These are phyloP conservation scores for Diadophis punctatus DNA, from an alignment of 2,113 vertebrate species.

Conservation along the genomic window DNA sequence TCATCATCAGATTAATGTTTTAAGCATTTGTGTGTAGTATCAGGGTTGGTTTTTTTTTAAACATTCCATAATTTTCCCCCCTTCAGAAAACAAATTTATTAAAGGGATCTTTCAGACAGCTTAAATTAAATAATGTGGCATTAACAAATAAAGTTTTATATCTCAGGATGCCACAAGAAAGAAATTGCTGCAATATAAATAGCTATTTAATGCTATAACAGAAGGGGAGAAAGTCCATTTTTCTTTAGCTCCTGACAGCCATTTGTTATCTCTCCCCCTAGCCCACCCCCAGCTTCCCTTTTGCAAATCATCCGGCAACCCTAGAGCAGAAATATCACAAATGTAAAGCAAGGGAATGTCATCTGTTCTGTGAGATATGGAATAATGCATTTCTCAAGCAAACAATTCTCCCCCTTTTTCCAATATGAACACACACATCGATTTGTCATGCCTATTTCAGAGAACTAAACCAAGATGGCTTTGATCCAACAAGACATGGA, in stretches of 20 bases:
- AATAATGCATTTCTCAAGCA: constrained; percentile 48
- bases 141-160: constrained; percentile 55
- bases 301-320: constrained; percentile 46
- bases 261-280: constrained; percentile 54
- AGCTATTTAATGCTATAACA: constrained; percentile 52
- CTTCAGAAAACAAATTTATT: constrained; percentile 60
- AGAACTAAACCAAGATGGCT: background rate
- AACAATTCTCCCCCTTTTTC: constrained; percentile 8
- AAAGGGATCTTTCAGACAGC: constrained; percentile 47
- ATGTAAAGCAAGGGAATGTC: constrained; percentile 55
- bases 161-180: constrained; percentile 21
- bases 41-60: background rate
- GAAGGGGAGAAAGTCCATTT: constrained; percentile 40
- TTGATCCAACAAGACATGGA: background rate
- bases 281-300: constrained; percentile 29
- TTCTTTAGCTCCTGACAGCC: constrained; percentile 38
- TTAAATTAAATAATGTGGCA: constrained; percentile 55
- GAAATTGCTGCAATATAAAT: constrained; percentile 45
- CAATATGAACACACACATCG: background rate
- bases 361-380: constrained; percentile 51
- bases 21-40: constrained; percentile 42
- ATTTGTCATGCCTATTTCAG: constrained; percentile 6
- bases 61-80: constrained; percentile 36
- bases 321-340: constrained; percentile 54
- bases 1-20: constrained; percentile 45